Percentiles rank a stretch among this genome's conserved stretches.
These are phyloP conservation scores for Leptinotarsa undecemlineata DNA, from an alignment of 1,140 invertebrate species.

Conservation along the genomic window DNA sequence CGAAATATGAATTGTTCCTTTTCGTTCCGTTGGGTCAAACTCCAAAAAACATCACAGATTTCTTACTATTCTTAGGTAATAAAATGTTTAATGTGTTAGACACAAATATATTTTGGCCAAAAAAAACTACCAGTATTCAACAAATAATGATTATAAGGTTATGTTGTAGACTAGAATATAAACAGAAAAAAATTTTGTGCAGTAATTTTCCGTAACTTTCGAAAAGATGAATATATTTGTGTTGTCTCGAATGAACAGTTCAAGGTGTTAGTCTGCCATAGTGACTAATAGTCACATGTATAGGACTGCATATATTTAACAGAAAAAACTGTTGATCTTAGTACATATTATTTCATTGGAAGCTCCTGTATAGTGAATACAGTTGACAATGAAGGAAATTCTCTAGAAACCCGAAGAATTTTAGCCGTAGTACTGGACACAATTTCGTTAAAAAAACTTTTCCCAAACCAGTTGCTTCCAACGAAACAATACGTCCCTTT, in stretches of 20 bases:
- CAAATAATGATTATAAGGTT: not conserved
- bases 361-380: no score
- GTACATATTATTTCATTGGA: no score
- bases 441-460: no score
- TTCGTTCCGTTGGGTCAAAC: not conserved
- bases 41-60: slow-evolving; percentile 38
- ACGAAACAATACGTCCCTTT: no score
- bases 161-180: slow-evolving; percentile 23
- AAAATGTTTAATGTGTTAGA: slow-evolving; percentile 32
- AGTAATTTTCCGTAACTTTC: not conserved
- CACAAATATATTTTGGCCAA: slow-evolving; percentile 31
- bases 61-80: slow-evolving; percentile 39
- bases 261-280: not conserved
- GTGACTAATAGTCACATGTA: no score
- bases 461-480: no score
- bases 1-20: not conserved
- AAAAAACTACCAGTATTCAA: not conserved
- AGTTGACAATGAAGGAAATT: no score
- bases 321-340: no score
- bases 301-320: no score
- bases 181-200: slow-evolving; percentile 17
- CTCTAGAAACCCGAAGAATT: no score
- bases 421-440: no score
- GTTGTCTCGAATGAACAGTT: slow-evolving; percentile 1
- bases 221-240: slow-evolving; percentile 21